These are phyloP conservation scores for Mirounga angustirostris DNA, from an alignment of 2,113 vertebrate species.

Conservation along the genomic window DNA sequence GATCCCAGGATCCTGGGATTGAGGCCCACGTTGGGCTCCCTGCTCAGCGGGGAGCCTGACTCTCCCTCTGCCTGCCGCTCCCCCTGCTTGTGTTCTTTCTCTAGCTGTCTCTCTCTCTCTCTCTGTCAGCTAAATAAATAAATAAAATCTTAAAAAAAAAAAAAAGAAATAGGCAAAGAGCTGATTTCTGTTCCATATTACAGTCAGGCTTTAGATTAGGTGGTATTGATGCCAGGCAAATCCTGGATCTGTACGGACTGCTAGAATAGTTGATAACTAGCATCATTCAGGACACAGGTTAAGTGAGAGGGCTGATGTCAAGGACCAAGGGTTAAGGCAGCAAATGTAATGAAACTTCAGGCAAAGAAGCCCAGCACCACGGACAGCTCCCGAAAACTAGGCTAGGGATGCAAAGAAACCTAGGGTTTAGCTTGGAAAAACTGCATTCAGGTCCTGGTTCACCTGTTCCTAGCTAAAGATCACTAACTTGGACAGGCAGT, in stretches of 20 bases:
- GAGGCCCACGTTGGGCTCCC: too few relatives aligned
- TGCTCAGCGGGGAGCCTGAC: too few relatives aligned
- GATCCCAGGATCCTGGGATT: too few relatives aligned
- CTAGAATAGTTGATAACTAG: not conserved
- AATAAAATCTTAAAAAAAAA: too few relatives aligned
- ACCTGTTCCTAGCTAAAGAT: not conserved
- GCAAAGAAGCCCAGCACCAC: not conserved
- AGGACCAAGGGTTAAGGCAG: not conserved
- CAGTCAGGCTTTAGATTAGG: not conserved
- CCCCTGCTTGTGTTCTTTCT: too few relatives aligned
- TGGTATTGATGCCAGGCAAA: not conserved
- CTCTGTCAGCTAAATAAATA: too few relatives aligned
- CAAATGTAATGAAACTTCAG: not conserved
- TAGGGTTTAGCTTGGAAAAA: not conserved
- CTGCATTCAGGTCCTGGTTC: not conserved
- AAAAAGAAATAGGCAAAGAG: not conserved
- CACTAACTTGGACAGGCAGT: not conserved
- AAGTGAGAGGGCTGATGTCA: not conserved
- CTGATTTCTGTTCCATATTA: not conserved
- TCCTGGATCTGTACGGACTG: not conserved
- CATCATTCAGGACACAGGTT: not conserved
- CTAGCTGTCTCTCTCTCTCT: too few relatives aligned
- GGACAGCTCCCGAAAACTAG: slow-evolving; percentile 52
- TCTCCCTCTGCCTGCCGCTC: too few relatives aligned
- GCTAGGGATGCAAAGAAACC: not conserved